phyloP scores from a whole-genome alignment of 1,140 invertebrate genomes.

The Notospermus geniculatus region DNA sequence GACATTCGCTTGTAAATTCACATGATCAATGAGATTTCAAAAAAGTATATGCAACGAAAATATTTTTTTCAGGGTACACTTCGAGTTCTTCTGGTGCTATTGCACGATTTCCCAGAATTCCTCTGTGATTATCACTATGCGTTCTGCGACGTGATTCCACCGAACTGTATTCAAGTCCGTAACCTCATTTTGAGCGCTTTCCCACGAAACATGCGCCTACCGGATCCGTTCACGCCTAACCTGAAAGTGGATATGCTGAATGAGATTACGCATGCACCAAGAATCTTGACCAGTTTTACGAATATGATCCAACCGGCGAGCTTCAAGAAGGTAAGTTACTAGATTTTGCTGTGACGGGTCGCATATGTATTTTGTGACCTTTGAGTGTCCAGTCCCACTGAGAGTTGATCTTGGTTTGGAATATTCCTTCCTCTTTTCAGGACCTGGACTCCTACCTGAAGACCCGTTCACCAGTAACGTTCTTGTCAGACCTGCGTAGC shows the following conservation, averaged over 20 bases:
- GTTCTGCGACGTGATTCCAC: conserved; percentile 99
- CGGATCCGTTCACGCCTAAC: conserved; percentile 97
- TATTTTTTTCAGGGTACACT: conserved; percentile 85
- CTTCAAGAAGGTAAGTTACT: conserved; percentile 74
- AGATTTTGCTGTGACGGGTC: too few relatives aligned
- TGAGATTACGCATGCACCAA: conserved; percentile 76
- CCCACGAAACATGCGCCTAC: conserved; percentile 94
- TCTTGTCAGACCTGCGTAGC: conserved; percentile 63
- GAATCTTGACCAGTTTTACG: conserved; percentile 87
- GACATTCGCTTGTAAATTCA: too few relatives aligned
- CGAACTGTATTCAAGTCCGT: conserved; percentile 98
- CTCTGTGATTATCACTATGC: conserved; percentile 98
- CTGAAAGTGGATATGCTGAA: conserved; percentile 81
- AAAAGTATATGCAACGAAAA: too few relatives aligned
- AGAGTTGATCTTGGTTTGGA: neutral
- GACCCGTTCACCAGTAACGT: conserved; percentile 90
- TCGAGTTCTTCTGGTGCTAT: conserved; percentile 88
- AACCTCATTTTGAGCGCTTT: conserved; percentile 97
- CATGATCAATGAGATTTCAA: too few relatives aligned
- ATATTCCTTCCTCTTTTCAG: conserved; percentile 40
- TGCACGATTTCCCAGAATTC: conserved; percentile 99
- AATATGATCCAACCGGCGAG: conserved; percentile 79
- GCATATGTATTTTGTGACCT: conserved; percentile 1
- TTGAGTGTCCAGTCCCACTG: neutral
- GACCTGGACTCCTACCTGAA: conserved; percentile 96